Evolutionary conservation across 2,888 invertebrate species (phyloP).

Genomic region (Automeris io): DNA sequence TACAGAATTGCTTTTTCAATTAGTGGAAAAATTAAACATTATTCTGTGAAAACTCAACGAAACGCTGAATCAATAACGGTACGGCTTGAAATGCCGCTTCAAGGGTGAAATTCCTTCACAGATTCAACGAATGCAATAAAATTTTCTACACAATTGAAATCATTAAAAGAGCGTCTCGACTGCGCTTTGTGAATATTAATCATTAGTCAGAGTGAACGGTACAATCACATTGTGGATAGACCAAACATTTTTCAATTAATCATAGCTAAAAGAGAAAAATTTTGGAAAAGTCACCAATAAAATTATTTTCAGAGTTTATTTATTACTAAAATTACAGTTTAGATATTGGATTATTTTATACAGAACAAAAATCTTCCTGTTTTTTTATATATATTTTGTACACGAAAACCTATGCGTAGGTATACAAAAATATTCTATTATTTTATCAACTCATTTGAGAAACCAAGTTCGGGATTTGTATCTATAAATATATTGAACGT

Average conservation of each 20-base stretch:
- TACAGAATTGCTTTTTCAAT: too few relatives aligned
- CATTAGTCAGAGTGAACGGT: slow-evolving; percentile 64
- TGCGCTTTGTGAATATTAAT: slow-evolving; percentile 63
- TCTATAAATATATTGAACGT: too few relatives aligned
- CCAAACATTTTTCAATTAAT: slow-evolving; percentile 44
- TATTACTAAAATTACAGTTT: neutral
- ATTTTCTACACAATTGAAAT: slow-evolving; percentile 74
- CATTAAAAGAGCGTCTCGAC: slow-evolving; percentile 62
- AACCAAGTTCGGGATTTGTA: too few relatives aligned
- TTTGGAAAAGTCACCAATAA: neutral
- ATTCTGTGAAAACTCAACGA: slow-evolving; percentile 5
- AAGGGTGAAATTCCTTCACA: slow-evolving; percentile 43
- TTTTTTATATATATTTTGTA: too few relatives aligned
- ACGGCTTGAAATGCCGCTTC: slow-evolving; percentile 42
- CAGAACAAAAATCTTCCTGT: too few relatives aligned
- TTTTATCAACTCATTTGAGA: too few relatives aligned
- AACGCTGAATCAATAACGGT: slow-evolving; percentile 43
- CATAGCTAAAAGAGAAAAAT: slow-evolving; percentile 32
- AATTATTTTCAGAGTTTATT: neutral
- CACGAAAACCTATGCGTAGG: too few relatives aligned
- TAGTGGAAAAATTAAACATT: neutral
- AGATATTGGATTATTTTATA: too few relatives aligned
- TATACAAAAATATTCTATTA: too few relatives aligned
- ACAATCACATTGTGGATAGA: slow-evolving; percentile 60
- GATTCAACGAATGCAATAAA: slow-evolving; percentile 70